Evolutionary conservation across 2,113 vertebrate genomes (phyloP), one percentile per base, ranked within the genome.

Genomic region (Crocuta crocuta): DNA sequence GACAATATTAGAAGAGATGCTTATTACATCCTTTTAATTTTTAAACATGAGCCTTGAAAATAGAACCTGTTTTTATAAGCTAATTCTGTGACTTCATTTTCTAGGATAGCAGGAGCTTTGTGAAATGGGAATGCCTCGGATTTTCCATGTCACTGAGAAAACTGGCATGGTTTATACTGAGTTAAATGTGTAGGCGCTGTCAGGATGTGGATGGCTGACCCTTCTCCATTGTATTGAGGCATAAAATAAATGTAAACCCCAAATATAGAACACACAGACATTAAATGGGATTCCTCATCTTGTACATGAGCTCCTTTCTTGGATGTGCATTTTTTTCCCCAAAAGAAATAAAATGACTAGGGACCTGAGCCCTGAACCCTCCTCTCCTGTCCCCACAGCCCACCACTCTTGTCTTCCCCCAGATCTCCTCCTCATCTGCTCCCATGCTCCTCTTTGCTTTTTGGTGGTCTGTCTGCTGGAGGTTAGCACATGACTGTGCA

Each of bases 241-340:
- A 78, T n/a, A 78, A 68, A 81, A 76, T 61, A 93, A 74, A 63
- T 79, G n/a, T 7, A 95, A 53, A 89, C 45, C 43, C 15, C 2
- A 93, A 70, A 81, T 0, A 10, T n/a, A 10, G 73, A 95, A 96
- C 85, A 96, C 70, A 10, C 89, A 96, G 55, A 83, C 24, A n/a
- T 0, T 24, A 65, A 80, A 24, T 96, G 87, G 53, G 33, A 33
- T 89, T 31, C 35, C 35, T 94, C 7, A 55, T 10, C 1, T 23
- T 55, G n/a, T 66, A 0, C 26, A 10, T 7, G 61, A 21, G 5
- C 4, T 55, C 65, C 12, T 65, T 39, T 74, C 23, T 81, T 81
- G 11, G 6, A 33, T 28, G 55, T 39, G 2, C 8, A 23, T 15
- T 66, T 76, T 43, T 33, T 45, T 55, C 92, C 35, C 50, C 65